Percentiles rank a stretch among this genome's conserved stretches.
Conservation (phyloP, 2,797 vertebrate species). For the Rhabdomys pumilio region DNA sequence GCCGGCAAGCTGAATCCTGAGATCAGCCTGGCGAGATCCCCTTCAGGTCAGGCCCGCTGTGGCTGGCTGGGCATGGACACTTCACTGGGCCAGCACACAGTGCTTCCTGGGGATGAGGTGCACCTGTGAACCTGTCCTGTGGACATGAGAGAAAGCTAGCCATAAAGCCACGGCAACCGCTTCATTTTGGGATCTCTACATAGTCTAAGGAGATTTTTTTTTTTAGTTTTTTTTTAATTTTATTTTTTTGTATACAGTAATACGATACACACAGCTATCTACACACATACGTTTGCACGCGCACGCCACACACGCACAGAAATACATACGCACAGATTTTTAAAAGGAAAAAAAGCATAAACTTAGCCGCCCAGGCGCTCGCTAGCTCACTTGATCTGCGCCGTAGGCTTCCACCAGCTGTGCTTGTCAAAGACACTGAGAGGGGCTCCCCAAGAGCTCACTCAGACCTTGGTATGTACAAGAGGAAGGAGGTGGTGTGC, state of each 20-base stretch:
- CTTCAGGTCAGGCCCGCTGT: background rate
- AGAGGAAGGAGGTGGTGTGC: background rate
- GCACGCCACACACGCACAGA: conserved; percentile 18
- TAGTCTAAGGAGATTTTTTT: conserved; percentile 60
- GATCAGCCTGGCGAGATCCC: background rate
- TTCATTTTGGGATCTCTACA: conserved; percentile 76
- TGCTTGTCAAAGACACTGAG: conserved; percentile 56
- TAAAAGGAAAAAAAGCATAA: background rate
- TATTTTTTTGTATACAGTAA: conserved; percentile 69
- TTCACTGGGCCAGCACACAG: conserved; percentile 3
- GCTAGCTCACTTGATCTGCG: conserved; percentile 38
- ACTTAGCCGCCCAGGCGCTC: conserved; percentile 11
- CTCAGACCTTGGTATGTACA: conserved; percentile 59
- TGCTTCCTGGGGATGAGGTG: conserved; percentile 67
- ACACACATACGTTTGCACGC: conserved; percentile 59
- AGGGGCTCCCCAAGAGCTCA: background rate
- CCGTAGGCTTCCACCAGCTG: conserved; percentile 53
- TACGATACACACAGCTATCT: conserved; percentile 78
- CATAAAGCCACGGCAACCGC: conserved; percentile 78
- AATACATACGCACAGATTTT: conserved; percentile 39
- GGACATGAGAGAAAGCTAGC: conserved; percentile 67
- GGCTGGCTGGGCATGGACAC: conserved; percentile 1
- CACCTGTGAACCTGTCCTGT: conserved; percentile 64
- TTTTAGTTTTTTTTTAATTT: conserved; percentile 35
- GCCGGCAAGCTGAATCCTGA: background rate